Evolutionary conservation across 2,888 invertebrate species (phyloP).

Genomic region (Dynastes maya): DNA sequence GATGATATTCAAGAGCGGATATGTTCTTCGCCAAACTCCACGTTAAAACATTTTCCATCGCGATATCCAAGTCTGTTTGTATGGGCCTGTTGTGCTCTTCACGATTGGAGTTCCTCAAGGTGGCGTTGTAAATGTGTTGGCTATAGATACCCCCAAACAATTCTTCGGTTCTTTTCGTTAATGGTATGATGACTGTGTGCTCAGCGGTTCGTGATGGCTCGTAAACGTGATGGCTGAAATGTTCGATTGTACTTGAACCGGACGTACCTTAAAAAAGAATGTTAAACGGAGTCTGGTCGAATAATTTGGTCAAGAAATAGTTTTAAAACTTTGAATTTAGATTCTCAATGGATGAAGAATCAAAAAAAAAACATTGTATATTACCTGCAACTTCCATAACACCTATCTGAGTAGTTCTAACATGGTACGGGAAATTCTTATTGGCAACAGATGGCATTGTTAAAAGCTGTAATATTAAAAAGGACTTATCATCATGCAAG

Average conservation of each 20-base stretch:
- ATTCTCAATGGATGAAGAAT: too few relatives aligned
- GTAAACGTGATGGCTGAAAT: constrained; percentile 78
- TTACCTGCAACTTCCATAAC: constrained; percentile 75
- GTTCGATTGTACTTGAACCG: constrained; percentile 70
- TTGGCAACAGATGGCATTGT: constrained; percentile 90
- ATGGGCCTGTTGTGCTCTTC: neutral
- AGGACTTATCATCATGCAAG: neutral
- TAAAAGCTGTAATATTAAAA: constrained; percentile 74
- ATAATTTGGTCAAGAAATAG: too few relatives aligned
- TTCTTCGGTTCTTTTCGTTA: constrained; percentile 78
- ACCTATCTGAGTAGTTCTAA: constrained; percentile 87
- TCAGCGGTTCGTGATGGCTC: constrained; percentile 73
- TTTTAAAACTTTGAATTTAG: too few relatives aligned
- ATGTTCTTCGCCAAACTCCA: constrained; percentile 69
- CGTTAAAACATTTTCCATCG: constrained; percentile 67
- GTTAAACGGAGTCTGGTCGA: too few relatives aligned
- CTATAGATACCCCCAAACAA: constrained; percentile 70
- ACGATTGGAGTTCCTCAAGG: neutral
- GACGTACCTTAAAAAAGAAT: constrained; percentile 9
- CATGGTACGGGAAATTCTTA: constrained; percentile 92
- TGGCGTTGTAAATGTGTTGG: constrained; percentile 55
- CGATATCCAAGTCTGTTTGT: constrained; percentile 55
- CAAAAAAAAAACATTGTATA: constrained; percentile 46
- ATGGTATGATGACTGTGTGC: constrained; percentile 77
- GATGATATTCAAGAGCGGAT: constrained; percentile 58